Evolutionary conservation across 1,140 invertebrate species (phyloP), one percentile per base, ranked within the genome.

Genomic region (Spodoptera frugiperda): DNA sequence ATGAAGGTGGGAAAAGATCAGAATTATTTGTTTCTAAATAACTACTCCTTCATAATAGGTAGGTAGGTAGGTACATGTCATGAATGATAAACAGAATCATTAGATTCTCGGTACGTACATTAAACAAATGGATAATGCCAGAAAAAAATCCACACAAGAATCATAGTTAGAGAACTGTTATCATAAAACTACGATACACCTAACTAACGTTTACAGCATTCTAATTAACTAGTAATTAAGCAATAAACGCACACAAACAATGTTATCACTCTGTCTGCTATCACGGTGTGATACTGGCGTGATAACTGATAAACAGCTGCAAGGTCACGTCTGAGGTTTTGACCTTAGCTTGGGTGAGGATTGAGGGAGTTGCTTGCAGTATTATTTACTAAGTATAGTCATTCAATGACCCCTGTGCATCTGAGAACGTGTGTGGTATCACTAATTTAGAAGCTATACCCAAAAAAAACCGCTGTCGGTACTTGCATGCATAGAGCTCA

Each of bases 211-310:
- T 44, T 33, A 44, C 33, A 33, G 17, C 57, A 39, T 44, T 61
- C 30, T 61, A 61, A 61, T 61, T 61, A 25, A 25, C 25, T 25
- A 61, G 57, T 33, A 61, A 44, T 61, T 44, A 63, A 63, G n/a
- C 44, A 44, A 63, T 63, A 63, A 63, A 63, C 59, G n/a, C 59
- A 63, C 59, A 44, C 30, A 63, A 63, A 63, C 59, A 63, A 0
- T 63, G 33, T 63, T 63, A 63, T 63, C 59, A 9, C 11, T 9
- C 19, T 15, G 33, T 39, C 54, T 57, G 11, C 21, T 57, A 30
- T 57, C 21, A 6, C 53, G 21, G 14, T 44, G 33, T 63, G 33
- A 63, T 63, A 63, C 9, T 9, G 12, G 15, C 33, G 3, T 63
- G 59, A 63, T 63, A 63, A 33, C 21, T 39, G 33, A 15, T 44